Conservation (phyloP, 1,140 invertebrate genomes). For the Tetramorium parvispinum region DNA sequence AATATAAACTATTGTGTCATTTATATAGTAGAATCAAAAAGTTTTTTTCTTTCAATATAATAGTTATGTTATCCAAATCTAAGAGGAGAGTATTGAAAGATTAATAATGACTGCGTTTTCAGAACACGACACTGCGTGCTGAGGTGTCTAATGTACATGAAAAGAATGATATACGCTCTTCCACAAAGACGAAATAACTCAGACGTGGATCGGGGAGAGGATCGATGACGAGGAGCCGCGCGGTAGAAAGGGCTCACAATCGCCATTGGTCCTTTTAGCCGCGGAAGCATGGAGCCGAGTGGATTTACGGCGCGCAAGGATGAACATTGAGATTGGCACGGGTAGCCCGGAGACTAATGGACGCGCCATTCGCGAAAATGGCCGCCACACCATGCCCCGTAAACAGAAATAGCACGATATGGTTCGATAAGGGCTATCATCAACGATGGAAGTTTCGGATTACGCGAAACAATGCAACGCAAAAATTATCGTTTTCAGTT, state of each 20-base stretch:
- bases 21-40: neutral
- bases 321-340: slow-evolving; percentile 69
- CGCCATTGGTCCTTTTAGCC: slow-evolving; percentile 66
- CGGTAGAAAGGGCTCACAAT: slow-evolving; percentile 61
- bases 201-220: slow-evolving; percentile 23
- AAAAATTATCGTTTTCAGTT: neutral
- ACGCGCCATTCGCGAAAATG: slow-evolving; percentile 59
- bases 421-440: slow-evolving; percentile 59
- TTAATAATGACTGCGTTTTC: slow-evolving; percentile 45
- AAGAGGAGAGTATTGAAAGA: neutral
- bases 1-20: neutral
- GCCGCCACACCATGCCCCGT: slow-evolving; percentile 43
- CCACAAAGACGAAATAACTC: slow-evolving; percentile 18
- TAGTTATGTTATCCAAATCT: slow-evolving; percentile 40
- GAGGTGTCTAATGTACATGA: slow-evolving; percentile 42
- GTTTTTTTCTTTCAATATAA: neutral
- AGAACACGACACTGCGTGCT: slow-evolving; percentile 13
- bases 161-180: slow-evolving; percentile 34
- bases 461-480: too few species aligned
- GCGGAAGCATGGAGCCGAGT: slow-evolving; percentile 52
- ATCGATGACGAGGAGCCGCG: slow-evolving; percentile 52
- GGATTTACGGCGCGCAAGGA: slow-evolving; percentile 64
- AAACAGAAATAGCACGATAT: slow-evolving; percentile 68
- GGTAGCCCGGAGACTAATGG: slow-evolving; percentile 69
- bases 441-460: neutral